Evolutionary conservation across 2,797 vertebrate genomes (phyloP).

Genomic region (Aulostomus chinensis): DNA sequence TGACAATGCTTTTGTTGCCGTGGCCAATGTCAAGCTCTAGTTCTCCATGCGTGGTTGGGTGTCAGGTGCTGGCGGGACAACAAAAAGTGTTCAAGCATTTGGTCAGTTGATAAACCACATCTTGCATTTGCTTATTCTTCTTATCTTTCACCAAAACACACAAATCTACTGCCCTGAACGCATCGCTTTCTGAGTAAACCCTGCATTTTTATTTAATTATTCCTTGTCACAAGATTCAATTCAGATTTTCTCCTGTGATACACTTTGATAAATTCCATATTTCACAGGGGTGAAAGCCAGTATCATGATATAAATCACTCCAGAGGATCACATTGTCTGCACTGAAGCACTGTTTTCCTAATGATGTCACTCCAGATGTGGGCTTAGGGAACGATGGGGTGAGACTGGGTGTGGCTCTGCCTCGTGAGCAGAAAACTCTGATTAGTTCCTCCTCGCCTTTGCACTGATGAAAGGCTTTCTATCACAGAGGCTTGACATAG

Average conservation of each 20-base stretch:
- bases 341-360: slow-evolving; percentile 55
- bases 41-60: slow-evolving; percentile 47
- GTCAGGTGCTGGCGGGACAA: slow-evolving; percentile 63
- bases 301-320: slow-evolving; percentile 39
- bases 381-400: slow-evolving; percentile 40
- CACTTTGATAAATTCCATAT: slow-evolving; percentile 3
- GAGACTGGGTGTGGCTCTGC: slow-evolving; percentile 62
- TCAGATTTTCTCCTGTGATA: not conserved
- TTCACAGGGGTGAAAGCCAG: slow-evolving; percentile 9
- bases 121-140: slow-evolving; percentile 21
- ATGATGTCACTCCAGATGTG: slow-evolving; percentile 77
- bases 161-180: slow-evolving; percentile 13
- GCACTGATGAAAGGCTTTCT: slow-evolving; percentile 49
- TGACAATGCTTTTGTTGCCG: slow-evolving; percentile 67
- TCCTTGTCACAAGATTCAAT: not conserved
- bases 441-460: slow-evolving; percentile 56
- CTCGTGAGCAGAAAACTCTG: slow-evolving; percentile 53
- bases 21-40: slow-evolving; percentile 63
- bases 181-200: not conserved
- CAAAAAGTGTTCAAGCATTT: slow-evolving; percentile 50
- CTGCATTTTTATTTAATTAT: not conserved
- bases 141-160: slow-evolving; percentile 4
- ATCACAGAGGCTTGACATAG: slow-evolving; percentile 16
- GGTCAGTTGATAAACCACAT: slow-evolving; percentile 39
- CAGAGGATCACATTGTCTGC: slow-evolving; percentile 46